A percentile compares a stretch with the other conserved stretches of the same genome.
phyloP scores from a whole-genome alignment of 1,140 invertebrate species.

The Centruroides sculpturatus region DNA sequence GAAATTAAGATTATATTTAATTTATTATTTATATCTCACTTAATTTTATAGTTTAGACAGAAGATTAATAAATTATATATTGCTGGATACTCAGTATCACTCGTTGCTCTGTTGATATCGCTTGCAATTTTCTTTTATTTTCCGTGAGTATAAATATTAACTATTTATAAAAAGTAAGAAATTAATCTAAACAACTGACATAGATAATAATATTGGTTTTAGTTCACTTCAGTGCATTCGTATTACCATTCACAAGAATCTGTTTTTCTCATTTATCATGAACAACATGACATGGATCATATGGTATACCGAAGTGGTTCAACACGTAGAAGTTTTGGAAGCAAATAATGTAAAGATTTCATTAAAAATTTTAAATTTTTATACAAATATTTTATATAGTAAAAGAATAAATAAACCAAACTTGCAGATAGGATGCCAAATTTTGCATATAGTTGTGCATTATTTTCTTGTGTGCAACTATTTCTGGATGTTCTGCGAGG shows the following conservation, averaged over 20 bases:
- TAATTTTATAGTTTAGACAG: slow-evolving; percentile 44
- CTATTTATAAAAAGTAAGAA: too few relatives aligned
- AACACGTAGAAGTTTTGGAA: slow-evolving; percentile 16
- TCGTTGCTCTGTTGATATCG: slow-evolving; percentile 68
- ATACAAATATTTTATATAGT: too few relatives aligned
- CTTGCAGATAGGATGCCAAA: slow-evolving; percentile 40
- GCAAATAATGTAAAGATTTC: too few relatives aligned
- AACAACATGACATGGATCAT: slow-evolving; percentile 51
- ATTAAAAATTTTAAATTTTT: too few relatives aligned
- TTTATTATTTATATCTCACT: too few relatives aligned
- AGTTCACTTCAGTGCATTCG: slow-evolving; percentile 57
- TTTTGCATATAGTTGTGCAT: slow-evolving; percentile 66
- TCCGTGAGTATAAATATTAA: slow-evolving; percentile 30
- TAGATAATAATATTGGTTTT: slow-evolving; percentile 2
- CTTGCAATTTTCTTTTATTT: slow-evolving; percentile 71
- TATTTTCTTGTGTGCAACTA: slow-evolving; percentile 86
- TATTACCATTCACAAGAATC: slow-evolving; percentile 82
- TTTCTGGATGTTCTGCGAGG: slow-evolving; percentile 89
- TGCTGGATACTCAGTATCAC: slow-evolving; percentile 66
- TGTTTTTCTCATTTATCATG: slow-evolving; percentile 77
- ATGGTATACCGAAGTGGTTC: slow-evolving; percentile 39
- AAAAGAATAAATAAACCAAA: too few relatives aligned
- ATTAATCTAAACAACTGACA: too few relatives aligned
- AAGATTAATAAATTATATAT: slow-evolving; percentile 62
- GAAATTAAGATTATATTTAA: too few relatives aligned